Evolutionary conservation across 2,797 vertebrate genomes (phyloP).

Genomic region (Sphenodon punctatus): DNA sequence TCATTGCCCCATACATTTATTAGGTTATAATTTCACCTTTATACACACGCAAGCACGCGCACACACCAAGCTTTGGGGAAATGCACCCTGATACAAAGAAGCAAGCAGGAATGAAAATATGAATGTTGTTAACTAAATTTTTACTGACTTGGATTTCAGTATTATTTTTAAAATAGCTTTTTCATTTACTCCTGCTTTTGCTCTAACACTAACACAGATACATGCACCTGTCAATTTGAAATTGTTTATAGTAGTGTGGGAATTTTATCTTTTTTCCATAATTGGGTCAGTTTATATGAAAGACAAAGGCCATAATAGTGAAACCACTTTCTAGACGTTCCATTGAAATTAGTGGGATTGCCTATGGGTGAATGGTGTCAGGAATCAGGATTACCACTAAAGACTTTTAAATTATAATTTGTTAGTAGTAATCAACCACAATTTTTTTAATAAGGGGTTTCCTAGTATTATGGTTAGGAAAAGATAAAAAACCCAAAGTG

Average conservation of each 20-base stretch:
- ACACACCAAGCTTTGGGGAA: background rate
- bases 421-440: background rate
- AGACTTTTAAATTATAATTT: too few species aligned
- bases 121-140: background rate
- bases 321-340: background rate
- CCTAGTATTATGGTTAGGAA: background rate
- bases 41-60: too few species aligned
- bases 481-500: background rate
- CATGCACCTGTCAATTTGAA: background rate
- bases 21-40: rapidly evolving
- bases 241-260: background rate
- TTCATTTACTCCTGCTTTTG: background rate
- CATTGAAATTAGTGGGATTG: too few species aligned
- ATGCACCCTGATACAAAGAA: background rate
- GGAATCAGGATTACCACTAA: too few species aligned
- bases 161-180: background rate
- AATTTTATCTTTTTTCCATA: background rate
- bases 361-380: too few species aligned
- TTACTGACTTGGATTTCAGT: background rate
- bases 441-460: background rate
- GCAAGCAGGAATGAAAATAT: background rate
- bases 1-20: background rate
- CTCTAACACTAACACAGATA: background rate
- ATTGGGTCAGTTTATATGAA: background rate
- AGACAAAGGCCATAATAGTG: conserved; percentile 14